phyloP scores from a whole-genome alignment of 2,888 invertebrate genomes.

The Agrotis puta region DNA sequence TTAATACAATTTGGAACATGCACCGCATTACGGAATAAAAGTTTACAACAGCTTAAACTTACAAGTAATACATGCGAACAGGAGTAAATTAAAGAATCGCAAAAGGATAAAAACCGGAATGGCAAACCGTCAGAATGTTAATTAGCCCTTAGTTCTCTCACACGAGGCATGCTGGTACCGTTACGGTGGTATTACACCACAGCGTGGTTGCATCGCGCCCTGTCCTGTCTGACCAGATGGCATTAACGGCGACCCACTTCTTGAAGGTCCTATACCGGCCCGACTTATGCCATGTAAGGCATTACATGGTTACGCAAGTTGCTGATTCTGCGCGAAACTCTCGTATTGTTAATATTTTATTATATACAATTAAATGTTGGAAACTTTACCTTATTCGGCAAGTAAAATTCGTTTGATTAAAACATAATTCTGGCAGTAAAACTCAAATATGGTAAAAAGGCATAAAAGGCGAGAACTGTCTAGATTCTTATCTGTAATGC shows the following conservation, averaged over 20 bases:
- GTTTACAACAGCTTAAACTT: constrained; percentile 28
- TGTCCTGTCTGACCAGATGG: constrained; percentile 86
- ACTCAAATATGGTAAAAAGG: constrained; percentile 47
- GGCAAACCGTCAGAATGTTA: constrained; percentile 68
- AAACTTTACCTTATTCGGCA: constrained; percentile 52
- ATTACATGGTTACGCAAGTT: constrained; percentile 84
- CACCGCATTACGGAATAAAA: constrained; percentile 41
- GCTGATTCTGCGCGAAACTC: constrained; percentile 64
- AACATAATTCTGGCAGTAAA: constrained; percentile 61
- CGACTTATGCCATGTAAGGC: constrained; percentile 83
- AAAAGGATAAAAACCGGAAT: constrained; percentile 65
- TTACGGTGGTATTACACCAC: constrained; percentile 79
- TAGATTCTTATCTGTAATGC: constrained; percentile 50
- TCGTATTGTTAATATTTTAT: constrained; percentile 67
- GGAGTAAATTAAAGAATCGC: constrained; percentile 56
- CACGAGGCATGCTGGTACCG: constrained; percentile 73
- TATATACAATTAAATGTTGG: constrained; percentile 59
- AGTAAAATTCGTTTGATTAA: constrained; percentile 64
- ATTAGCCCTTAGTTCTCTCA: constrained; percentile 70
- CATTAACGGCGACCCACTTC: constrained; percentile 87
- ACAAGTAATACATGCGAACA: constrained; percentile 27
- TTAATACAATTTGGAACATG: constrained; percentile 36
- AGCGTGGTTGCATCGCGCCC: constrained; percentile 79
- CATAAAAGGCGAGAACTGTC: constrained; percentile 52
- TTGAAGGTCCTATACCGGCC: constrained; percentile 85